Conservation (phyloP, 2,888 invertebrate species). For the Eumacrocentrus americanus region DNA sequence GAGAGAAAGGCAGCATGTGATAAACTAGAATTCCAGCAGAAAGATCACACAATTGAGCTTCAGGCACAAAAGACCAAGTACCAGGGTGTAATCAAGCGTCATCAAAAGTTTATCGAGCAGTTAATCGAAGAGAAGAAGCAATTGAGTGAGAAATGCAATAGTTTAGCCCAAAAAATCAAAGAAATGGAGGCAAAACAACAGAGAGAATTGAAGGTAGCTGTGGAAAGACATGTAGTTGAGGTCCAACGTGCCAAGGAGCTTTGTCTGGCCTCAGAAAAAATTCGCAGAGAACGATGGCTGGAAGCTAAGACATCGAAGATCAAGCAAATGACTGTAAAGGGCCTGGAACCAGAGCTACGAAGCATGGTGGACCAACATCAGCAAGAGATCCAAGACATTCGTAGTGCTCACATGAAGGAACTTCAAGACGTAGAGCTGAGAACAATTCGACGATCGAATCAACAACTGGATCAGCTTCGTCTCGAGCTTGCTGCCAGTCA, state of each 20-base stretch:
- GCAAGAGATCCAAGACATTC: constrained; percentile 72
- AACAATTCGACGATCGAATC: constrained; percentile 68
- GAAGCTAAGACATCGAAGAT: constrained; percentile 85
- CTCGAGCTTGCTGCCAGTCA: constrained; percentile 69
- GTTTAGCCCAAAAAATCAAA: constrained; percentile 70
- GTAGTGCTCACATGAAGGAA: constrained; percentile 71
- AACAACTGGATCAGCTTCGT: constrained; percentile 68
- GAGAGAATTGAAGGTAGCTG: constrained; percentile 71
- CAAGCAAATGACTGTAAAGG: constrained; percentile 85
- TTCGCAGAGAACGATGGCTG: constrained; percentile 79
- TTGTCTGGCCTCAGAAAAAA: constrained; percentile 78
- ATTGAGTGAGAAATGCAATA: constrained; percentile 76
- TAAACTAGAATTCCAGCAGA: constrained; percentile 59
- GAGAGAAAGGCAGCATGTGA: constrained; percentile 59
- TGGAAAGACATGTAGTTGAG: constrained; percentile 79
- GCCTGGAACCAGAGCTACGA: constrained; percentile 82
- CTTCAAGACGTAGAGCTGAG: constrained; percentile 70
- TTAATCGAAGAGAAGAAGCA: constrained; percentile 80
- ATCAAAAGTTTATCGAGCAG: constrained; percentile 83
- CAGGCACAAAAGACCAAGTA: constrained; percentile 73
- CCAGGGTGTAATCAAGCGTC: constrained; percentile 75
- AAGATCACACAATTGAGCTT: constrained; percentile 62
- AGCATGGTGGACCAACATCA: constrained; percentile 78
- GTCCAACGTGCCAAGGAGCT: constrained; percentile 77
- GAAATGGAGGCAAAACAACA: constrained; percentile 72